Evolutionary conservation across 2,888 invertebrate species (phyloP).

Genomic region (Polyploca ridens): DNA sequence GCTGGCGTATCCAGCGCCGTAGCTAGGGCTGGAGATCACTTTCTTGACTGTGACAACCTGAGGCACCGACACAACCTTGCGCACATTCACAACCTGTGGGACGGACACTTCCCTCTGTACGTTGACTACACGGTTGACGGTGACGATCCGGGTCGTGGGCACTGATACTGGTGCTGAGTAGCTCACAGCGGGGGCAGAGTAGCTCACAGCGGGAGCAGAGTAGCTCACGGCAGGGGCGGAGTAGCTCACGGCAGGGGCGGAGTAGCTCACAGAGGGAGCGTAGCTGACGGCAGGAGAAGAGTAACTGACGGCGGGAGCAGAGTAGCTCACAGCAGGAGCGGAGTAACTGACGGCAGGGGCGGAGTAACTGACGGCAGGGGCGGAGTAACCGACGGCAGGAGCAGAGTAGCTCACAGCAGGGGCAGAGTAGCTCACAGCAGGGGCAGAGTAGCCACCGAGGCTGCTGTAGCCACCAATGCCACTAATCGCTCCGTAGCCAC

Average conservation of each 20-base stretch:
- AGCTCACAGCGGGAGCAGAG: slow-evolving; percentile 13
- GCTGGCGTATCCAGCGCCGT: slow-evolving; percentile 25
- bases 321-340: slow-evolving; percentile 13
- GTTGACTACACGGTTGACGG: slow-evolving; percentile 47
- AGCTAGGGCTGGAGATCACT: slow-evolving; percentile 44
- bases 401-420: slow-evolving; percentile 8
- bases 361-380: background rate
- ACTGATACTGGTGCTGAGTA: slow-evolving; percentile 10
- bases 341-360: background rate
- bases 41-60: slow-evolving; percentile 55
- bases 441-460: slow-evolving; percentile 18
- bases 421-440: slow-evolving; percentile 16
- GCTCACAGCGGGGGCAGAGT: slow-evolving; percentile 3
- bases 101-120: slow-evolving; percentile 43
- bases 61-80: slow-evolving; percentile 51
- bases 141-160: slow-evolving; percentile 37
- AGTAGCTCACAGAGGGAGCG: slow-evolving; percentile 4
- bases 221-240: background rate
- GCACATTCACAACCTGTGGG: slow-evolving; percentile 45
- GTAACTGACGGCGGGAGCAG: slow-evolving; percentile 4
- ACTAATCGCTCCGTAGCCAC: slow-evolving; percentile 20
- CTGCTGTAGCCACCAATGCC: background rate
- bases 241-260: background rate
- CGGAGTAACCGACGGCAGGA: slow-evolving; percentile 1
- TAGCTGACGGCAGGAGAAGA: background rate